Percentiles rank a stretch among this genome's conserved stretches.
Conservation (phyloP, 2,797 vertebrate genomes). For the Staurois parvus region DNA sequence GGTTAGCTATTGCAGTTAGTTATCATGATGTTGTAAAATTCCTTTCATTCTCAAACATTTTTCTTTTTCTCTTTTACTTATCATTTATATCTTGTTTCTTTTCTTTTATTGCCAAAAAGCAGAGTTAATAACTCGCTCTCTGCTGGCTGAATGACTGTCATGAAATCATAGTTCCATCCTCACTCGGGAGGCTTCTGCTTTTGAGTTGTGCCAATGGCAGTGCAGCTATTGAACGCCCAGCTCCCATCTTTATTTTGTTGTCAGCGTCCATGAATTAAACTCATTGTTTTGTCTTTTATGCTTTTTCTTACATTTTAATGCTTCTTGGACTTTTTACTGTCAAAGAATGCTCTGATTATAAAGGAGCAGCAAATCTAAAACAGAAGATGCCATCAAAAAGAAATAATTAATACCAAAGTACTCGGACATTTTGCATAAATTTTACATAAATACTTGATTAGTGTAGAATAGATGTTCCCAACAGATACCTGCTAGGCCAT, state of each 20-base stretch:
- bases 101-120: slow-evolving; percentile 58
- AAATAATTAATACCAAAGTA: too few species aligned
- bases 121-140: background rate
- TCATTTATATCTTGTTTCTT: slow-evolving; percentile 54
- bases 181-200: slow-evolving; percentile 47
- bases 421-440: too few species aligned
- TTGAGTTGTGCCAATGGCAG: slow-evolving; percentile 52
- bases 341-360: background rate
- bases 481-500: too few species aligned
- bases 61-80: slow-evolving; percentile 51
- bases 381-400: background rate
- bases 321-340: background rate
- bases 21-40: slow-evolving; percentile 31
- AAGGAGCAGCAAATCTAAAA: background rate
- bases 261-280: slow-evolving; percentile 42
- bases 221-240: background rate
- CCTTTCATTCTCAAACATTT: slow-evolving; percentile 47
- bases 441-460: too few species aligned
- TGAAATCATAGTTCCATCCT: slow-evolving; percentile 42
- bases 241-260: slow-evolving; percentile 58
- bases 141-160: slow-evolving; percentile 30
- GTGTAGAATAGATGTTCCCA: too few species aligned
- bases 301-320: slow-evolving; percentile 18
- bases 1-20: background rate
- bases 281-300: slow-evolving; percentile 24